Conservation (phyloP, 2,888 invertebrate species). For the Zygaena filipendulae region DNA sequence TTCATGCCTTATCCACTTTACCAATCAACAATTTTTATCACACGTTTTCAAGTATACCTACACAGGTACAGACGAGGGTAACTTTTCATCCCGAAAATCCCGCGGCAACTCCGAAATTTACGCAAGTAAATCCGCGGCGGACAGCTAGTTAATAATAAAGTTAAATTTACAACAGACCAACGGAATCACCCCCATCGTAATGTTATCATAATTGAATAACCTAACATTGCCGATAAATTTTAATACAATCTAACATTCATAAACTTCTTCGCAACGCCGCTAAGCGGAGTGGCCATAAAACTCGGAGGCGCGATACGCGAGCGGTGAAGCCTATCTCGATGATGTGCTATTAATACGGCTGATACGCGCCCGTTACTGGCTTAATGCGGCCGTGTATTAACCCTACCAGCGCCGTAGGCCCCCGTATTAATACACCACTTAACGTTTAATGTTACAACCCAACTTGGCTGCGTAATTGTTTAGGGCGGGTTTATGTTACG, state of each 20-base stretch:
- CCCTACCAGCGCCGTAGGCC: constrained; percentile 25
- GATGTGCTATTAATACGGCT: constrained; percentile 55
- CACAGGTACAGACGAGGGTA: too few relatives aligned
- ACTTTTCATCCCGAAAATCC: too few relatives aligned
- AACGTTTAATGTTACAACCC: constrained; percentile 39
- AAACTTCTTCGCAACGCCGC: too few relatives aligned
- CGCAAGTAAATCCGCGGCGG: too few relatives aligned
- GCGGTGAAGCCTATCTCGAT: constrained; percentile 41
- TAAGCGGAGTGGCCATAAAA: constrained; percentile 21
- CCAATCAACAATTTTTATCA: too few relatives aligned
- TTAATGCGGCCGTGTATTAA: constrained; percentile 40
- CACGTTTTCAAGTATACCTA: too few relatives aligned
- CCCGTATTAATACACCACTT: constrained; percentile 42
- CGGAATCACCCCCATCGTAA: too few relatives aligned
- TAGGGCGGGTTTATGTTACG: constrained; percentile 45
- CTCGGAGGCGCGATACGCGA: constrained; percentile 17
- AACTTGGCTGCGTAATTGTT: constrained; percentile 50
- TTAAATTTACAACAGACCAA: too few relatives aligned
- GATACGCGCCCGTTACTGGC: constrained; percentile 32
- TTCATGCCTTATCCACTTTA: too few relatives aligned
- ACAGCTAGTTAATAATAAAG: too few relatives aligned
- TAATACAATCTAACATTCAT: constrained; percentile 21
- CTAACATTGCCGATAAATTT: constrained; percentile 26
- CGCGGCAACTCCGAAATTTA: too few relatives aligned
- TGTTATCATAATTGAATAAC: too few relatives aligned